Evolutionary conservation across 1,140 invertebrate species (phyloP).

Genomic region (Meloidogyne hapla): DNA sequence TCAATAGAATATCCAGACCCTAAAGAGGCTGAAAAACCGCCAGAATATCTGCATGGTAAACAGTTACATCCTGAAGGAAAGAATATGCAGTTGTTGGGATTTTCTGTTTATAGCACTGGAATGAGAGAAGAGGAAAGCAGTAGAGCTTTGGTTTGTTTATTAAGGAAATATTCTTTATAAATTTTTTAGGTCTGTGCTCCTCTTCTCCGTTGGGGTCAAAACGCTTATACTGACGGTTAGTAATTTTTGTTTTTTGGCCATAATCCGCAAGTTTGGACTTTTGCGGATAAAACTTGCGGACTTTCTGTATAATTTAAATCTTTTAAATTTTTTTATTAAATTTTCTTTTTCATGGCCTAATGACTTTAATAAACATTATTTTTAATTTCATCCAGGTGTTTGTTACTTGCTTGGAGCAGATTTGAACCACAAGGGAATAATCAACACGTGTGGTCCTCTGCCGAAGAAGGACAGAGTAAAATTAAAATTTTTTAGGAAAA

Average conservation of each 20-base stretch:
- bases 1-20: constrained; percentile 16
- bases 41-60: constrained; percentile 44
- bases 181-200: constrained; percentile 55
- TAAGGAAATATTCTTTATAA: not conserved
- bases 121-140: not conserved
- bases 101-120: constrained; percentile 42
- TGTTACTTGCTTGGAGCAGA: constrained; percentile 50
- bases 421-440: constrained; percentile 43
- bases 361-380: not conserved
- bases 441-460: constrained; percentile 45
- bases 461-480: constrained; percentile 51
- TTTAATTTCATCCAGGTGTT: constrained; percentile 19
- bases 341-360: not conserved
- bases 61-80: constrained; percentile 49
- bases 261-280: not conserved
- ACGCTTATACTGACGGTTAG: constrained; percentile 53
- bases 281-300: not conserved
- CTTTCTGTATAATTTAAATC: not conserved
- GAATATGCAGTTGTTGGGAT: constrained; percentile 53
- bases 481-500: not conserved
- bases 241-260: not conserved
- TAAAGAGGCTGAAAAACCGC: constrained; percentile 25
- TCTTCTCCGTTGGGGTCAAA: constrained; percentile 37
- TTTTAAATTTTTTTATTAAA: not conserved
- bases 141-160: constrained; percentile 8